Conservation (phyloP, 2,797 vertebrate genomes). For the Pangasius larnaudii region DNA sequence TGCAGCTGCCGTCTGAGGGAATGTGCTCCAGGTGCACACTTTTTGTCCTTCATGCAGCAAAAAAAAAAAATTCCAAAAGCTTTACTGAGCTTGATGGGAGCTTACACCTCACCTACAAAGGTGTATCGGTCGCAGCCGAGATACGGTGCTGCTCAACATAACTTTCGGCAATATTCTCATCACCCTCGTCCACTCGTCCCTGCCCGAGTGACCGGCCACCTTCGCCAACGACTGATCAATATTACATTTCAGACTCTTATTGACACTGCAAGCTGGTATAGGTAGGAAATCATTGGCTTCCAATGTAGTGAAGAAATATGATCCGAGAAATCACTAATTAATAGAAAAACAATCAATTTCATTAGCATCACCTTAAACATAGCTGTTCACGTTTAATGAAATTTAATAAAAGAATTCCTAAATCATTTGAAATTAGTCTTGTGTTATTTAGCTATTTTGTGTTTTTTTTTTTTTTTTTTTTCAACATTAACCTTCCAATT, state of each 20-base stretch:
- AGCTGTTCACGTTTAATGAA: neutral
- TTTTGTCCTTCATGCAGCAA: slow-evolving; percentile 2
- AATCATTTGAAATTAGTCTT: no score
- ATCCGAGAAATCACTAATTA: neutral
- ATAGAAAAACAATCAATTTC: no score
- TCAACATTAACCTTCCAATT: neutral
- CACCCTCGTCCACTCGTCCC: neutral
- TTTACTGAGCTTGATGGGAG: neutral
- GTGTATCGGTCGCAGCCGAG: neutral
- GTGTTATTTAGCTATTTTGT: neutral
- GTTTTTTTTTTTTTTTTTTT: neutral
- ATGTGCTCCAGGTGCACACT: neutral
- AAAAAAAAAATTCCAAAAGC: no score
- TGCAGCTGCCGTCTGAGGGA: slow-evolving; percentile 5
- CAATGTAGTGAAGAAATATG: neutral
- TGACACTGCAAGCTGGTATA: neutral
- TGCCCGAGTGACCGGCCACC: neutral
- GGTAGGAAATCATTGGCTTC: neutral
- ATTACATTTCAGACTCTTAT: slow-evolving; percentile 24
- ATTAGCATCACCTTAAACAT: no score
- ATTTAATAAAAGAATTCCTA: neutral
- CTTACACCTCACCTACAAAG: neutral
- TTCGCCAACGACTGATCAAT: slow-evolving; percentile 20
- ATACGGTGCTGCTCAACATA: slow-evolving; percentile 1
- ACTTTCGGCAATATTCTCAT: slow-evolving; percentile 33